Base-by-base conservation (phyloP, 2,797 vertebrate genomes). In the Tachyglossus aculeatus region DNA sequence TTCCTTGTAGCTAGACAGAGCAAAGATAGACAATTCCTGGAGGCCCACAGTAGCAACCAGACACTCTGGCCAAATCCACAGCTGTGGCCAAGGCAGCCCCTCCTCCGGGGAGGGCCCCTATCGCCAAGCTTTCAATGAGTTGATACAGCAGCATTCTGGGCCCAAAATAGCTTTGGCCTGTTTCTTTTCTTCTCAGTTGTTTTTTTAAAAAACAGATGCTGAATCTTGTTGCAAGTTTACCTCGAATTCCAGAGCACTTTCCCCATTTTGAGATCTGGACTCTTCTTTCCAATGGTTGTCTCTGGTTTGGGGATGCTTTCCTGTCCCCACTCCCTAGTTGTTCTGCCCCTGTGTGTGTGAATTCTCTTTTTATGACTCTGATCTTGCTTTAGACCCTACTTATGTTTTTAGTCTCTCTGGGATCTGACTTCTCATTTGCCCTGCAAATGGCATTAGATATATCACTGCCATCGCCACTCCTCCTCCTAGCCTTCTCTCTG, bases 351-450 rank as follows among this genome's bases (percentile, higher is more conserved):
- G 19, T 27, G 45, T 48, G 45, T 24, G 34, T 48, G 25, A 48
- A 18, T 27, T 48, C 25, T 33, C 59, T 81, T n/a, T n/a, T n/a
- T n/a, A n/a, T n/a, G n/a, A n/a, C n/a, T n/a, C 62, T 53, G 43
- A 61, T 71, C 78, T 85, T 56, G 9, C 51, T 79, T 63, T 53
- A 67, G 27, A 66, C 66, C 67, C 65, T 57, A 25, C 72, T 77
- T 3, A 2, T 51, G 51, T 75, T 77, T 79, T 62, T 25, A 48
- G 41, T 54, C 65, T 81, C 48, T 63, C 14, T 63, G 31, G 29
- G 52, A 31, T 51, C n/a, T n/a, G n/a, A n/a, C n/a, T n/a, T n/a
- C n/a, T n/a, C n/a, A n/a, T n/a, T n/a, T n/a, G n/a, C n/a, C n/a
- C n/a, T n/a, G n/a, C n/a, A n/a, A n/a, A n/a, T n/a, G n/a, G n/a